These are phyloP conservation scores for Uloborus plumipes DNA, from an alignment of 2,888 invertebrate genomes.

Conservation along the genomic window DNA sequence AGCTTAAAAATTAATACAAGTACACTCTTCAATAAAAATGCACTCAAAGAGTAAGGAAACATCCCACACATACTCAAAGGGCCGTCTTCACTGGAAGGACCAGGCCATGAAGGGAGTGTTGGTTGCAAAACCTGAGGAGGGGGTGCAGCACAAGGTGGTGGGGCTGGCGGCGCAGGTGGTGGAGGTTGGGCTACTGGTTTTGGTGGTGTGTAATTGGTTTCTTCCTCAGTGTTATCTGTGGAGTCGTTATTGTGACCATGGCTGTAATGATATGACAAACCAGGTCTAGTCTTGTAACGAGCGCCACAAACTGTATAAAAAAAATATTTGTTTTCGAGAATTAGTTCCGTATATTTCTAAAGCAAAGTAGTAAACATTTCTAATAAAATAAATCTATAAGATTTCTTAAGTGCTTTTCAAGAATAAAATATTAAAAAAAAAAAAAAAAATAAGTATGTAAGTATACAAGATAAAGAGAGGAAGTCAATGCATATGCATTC, in stretches of 20 bases:
- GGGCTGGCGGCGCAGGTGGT: conserved; percentile 36
- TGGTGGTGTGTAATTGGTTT: conserved; percentile 61
- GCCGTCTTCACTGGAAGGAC: conserved; percentile 56
- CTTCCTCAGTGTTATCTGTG: conserved; percentile 65
- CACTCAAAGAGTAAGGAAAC: too few species aligned
- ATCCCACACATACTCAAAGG: conserved; percentile 49
- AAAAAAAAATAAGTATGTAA: too few species aligned
- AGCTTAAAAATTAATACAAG: too few species aligned
- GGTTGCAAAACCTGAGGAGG: conserved; percentile 53
- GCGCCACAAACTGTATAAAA: conserved; percentile 85
- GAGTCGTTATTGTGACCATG: conserved; percentile 75
- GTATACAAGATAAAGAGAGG: too few species aligned
- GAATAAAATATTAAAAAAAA: too few species aligned
- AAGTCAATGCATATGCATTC: too few species aligned
- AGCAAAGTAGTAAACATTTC: too few species aligned
- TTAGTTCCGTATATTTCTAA: too few species aligned
- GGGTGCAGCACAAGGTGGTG: conserved; percentile 72
- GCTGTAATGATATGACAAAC: conserved; percentile 94
- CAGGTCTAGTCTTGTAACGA: conserved; percentile 95
- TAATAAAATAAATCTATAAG: too few species aligned
- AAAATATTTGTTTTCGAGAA: neutral
- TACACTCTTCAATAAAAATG: too few species aligned
- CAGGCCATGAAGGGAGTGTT: conserved; percentile 60
- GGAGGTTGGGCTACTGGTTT: conserved; percentile 48
- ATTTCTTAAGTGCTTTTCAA: too few species aligned